Evolutionary conservation across 64 coral and sea anemone genomes (phyloP).

Genomic region (Dendronephthya gigantea): DNA sequence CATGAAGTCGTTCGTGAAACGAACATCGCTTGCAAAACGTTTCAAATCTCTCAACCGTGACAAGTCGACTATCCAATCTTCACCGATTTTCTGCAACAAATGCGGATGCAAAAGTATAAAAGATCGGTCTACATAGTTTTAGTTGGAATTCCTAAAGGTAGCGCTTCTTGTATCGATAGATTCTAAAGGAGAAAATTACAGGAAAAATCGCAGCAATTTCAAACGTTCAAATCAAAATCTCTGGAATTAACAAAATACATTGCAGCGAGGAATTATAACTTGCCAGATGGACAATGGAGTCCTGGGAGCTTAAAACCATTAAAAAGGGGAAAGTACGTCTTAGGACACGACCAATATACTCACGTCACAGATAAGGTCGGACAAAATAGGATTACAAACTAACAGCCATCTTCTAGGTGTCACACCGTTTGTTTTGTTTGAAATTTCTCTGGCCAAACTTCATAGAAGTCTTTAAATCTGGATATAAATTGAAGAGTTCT

Average conservation of each 20-base stretch:
- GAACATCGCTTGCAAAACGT: conserved; percentile 47
- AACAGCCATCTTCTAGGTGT: conserved; percentile 93
- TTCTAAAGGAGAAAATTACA: too few species aligned
- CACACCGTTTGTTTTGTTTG: conserved; percentile 99
- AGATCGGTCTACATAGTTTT: background rate
- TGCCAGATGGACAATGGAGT: too few species aligned
- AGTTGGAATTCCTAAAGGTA: too few species aligned
- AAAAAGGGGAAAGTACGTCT: too few species aligned
- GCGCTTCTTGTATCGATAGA: too few species aligned
- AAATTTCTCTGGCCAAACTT: conserved; percentile 93
- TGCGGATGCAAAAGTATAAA: background rate
- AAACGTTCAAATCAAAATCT: too few species aligned
- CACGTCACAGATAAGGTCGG: conserved; percentile 95
- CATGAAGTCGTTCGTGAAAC: conserved; percentile 77
- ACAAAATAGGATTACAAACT: conserved; percentile 77
- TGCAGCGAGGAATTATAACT: too few species aligned
- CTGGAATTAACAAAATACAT: too few species aligned
- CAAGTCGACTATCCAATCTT: conserved; percentile 76
- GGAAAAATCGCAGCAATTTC: too few species aligned
- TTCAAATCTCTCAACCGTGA: conserved; percentile 58
- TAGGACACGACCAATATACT: too few species aligned
- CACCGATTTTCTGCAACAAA: conserved; percentile 78
- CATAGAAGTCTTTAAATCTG: conserved; percentile 98
- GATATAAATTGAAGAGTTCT: too few species aligned
- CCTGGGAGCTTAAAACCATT: too few species aligned